These are phyloP conservation scores for Hippocampus abdominalis DNA, from an alignment of 2,113 vertebrate genomes.

Conservation along the genomic window DNA sequence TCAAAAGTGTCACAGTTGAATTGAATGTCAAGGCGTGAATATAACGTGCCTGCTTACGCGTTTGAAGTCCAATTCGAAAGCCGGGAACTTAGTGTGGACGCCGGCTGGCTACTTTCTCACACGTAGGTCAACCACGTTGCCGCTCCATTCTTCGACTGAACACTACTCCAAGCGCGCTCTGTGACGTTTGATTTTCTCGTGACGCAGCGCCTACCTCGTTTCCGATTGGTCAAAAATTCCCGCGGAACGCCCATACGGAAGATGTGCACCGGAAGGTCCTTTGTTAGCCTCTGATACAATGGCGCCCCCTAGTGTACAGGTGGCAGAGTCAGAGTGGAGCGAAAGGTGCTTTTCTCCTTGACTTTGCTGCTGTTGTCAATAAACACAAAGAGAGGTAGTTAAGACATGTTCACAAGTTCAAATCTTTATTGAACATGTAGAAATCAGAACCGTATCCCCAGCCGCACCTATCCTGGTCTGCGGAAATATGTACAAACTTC, in stretches of 20 bases:
- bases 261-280: conserved; percentile 1
- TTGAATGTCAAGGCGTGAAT: neutral
- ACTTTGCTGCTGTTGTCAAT: neutral
- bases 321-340: neutral
- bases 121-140: conserved; percentile 10
- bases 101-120: conserved; percentile 21
- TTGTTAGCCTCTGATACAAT: neutral
- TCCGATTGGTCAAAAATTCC: conserved; percentile 47
- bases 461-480: neutral
- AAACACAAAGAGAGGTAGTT: neutral
- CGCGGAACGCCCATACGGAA: neutral
- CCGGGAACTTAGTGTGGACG: conserved; percentile 1
- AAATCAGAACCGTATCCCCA: neutral
- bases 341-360: neutral
- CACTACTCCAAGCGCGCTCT: conserved; percentile 34
- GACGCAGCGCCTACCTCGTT: conserved; percentile 1
- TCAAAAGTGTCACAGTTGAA: neutral
- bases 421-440: neutral
- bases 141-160: conserved; percentile 4
- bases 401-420: neutral
- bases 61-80: neutral
- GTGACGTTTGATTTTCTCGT: conserved; percentile 62
- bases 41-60: neutral
- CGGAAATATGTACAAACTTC: too few species aligned
- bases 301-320: neutral